Evolutionary conservation across 2,888 invertebrate genomes (phyloP), one percentile per base, ranked within the genome.

Genomic region (Phytoseiulus persimilis): DNA sequence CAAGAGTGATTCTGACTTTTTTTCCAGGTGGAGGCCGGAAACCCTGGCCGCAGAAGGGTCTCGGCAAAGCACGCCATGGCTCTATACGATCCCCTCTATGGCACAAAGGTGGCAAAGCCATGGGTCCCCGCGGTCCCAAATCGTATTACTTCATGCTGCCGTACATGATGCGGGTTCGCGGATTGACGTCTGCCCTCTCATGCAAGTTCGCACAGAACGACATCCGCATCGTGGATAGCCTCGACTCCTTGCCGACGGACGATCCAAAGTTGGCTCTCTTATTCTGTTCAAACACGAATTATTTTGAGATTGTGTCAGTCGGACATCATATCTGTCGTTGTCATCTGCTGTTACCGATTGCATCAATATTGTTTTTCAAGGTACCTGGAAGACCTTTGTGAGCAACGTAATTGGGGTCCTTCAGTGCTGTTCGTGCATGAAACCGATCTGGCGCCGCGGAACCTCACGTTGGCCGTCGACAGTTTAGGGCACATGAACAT

Each of bases 1-100:
- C 90, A 84, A 14, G 31, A 83, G 90, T 91, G 89, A 87, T 89
- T 91, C 91, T 90, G 90, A 94, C 93, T 95, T 95, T 91, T 94
- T 95, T 91, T 90, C 94, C 95, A 89, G 98, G 98, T 83, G 97
- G 98, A 90, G 97, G 97, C 0, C 94, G 94, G 39, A 99, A 99
- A 92, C 99, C 99, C 0, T 98, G 98, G 98, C 97, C 96, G 0
- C 99, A 99, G 92, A 99, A 99, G 93, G 97, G 98, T 32, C 92
- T 94, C 45, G 99, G 99, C 0, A 94, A 95, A 91, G 96, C 99
- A 0, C 94, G 99, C 84, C 98, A 98, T 92, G 97, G 98, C 28
- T 97, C 97, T 23, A 96, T 96, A 90, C 94, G 97, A 90, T 96
- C 98, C 0, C 98, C 98, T 0, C 92, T 98, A 0, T 98, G 95